Conservation (phyloP, 2,113 vertebrate genomes). For the Serilophus lunatus region DNA sequence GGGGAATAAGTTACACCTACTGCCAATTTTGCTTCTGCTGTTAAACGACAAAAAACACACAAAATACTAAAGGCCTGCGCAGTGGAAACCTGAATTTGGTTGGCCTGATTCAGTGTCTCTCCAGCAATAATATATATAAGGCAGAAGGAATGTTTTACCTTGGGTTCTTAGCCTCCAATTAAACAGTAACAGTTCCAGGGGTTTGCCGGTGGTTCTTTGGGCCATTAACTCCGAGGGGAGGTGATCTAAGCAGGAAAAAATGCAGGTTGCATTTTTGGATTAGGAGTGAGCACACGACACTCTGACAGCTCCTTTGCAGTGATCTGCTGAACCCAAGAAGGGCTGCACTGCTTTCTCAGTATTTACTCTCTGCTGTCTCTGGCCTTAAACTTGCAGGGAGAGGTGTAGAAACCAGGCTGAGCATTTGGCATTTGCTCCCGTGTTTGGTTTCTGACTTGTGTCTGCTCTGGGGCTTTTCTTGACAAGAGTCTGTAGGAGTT, state of each 20-base stretch:
- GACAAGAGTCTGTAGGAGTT: background rate
- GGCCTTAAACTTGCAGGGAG: background rate
- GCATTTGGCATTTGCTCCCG: background rate
- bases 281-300: background rate
- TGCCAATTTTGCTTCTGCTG: accelerated
- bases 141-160: background rate
- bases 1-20: too few species aligned
- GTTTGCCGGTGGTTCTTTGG: background rate
- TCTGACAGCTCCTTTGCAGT: background rate
- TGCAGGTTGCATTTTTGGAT: background rate
- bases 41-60: background rate
- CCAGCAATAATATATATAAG: background rate
- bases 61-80: background rate
- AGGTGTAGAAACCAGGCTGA: background rate
- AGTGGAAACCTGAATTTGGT: background rate
- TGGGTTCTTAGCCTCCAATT: background rate
- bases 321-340: background rate
- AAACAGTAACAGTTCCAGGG: background rate
- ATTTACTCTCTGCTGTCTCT: background rate
- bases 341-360: background rate
- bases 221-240: background rate
- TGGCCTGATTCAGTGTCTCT: background rate
- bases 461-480: background rate
- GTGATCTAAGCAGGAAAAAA: slow-evolving; percentile 34
- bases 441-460: background rate